Base-by-base conservation (phyloP, 2,797 vertebrate genomes). In the Micrastur ruficollis region DNA sequence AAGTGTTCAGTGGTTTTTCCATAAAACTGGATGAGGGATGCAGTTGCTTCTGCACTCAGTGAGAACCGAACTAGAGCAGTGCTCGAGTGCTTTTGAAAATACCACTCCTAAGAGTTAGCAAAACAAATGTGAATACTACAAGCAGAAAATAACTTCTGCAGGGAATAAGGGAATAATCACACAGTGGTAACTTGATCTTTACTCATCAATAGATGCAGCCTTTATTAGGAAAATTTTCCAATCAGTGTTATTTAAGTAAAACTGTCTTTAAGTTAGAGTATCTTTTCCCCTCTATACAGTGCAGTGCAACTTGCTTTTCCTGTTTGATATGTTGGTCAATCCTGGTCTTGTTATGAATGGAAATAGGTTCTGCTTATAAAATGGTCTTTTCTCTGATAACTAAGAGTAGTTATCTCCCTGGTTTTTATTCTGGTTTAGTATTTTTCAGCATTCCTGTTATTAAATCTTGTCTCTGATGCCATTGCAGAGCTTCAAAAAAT, bases 1-100 rank as follows among this genome's bases (percentile, higher is more conserved):
- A 80, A 89, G 62, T 78, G 75, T 86, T 95, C 88, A 68, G 76
- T 90, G 84, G 46, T 75, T 92, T 90, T 85, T 91, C 84, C 42
- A n/a, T 93, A 81, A 81, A 89, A 78, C 68, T 87, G 68, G 38
- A 25, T 81, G 61, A 89, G 42, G 20, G 22, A 83, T 92, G n/a
- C n/a, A n/a, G n/a, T 66, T 29, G 36, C 36, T 89, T 92, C 65
- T 87, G 66, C 20, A 25, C 38, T 92, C 38, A 12, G 34, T 49
- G 53, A 90, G 74, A 85, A 73, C 59, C 72, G 55, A 92, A 80
- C n/a, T 82, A 53, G 47, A 91, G 44, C 72, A 53, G 14, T 52
- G 27, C 38, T 71, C 42, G 67, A 84, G 61, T 71, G 46, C 44
- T 71, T 88, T 86, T 61, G 18, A 82, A 76, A 92, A 14, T 63